Evolutionary conservation across 2,797 vertebrate species (phyloP).

Genomic region (Notamacropus eugenii): DNA sequence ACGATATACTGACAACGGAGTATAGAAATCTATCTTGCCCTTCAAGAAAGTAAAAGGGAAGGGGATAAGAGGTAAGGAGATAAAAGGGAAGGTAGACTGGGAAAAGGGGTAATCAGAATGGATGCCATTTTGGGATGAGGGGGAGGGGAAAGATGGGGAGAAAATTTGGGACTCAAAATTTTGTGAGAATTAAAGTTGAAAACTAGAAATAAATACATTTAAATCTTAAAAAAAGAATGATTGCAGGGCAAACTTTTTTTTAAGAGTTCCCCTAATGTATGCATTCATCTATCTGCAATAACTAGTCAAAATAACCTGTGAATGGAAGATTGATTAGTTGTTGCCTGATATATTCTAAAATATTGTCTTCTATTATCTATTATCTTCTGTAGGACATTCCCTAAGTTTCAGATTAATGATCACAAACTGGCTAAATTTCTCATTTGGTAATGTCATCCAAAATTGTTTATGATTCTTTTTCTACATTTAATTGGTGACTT

Average conservation of each 20-base stretch:
- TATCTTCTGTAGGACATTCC: slow-evolving; percentile 96
- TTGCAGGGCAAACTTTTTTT: slow-evolving; percentile 93
- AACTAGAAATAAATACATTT: too few species aligned
- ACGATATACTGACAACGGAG: too few species aligned
- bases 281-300: slow-evolving; percentile 90
- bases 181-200: too few species aligned
- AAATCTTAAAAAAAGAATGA: slow-evolving; percentile 70
- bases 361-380: slow-evolving; percentile 95
- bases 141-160: too few species aligned
- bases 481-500: slow-evolving; percentile 99
- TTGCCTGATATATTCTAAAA: slow-evolving; percentile 98
- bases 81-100: too few species aligned
- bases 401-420: slow-evolving; percentile 99
- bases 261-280: slow-evolving; percentile 94
- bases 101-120: too few species aligned
- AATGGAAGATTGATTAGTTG: slow-evolving; percentile 94
- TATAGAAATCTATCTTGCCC: too few species aligned
- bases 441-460: slow-evolving; percentile 99
- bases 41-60: too few species aligned
- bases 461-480: slow-evolving; percentile 99
- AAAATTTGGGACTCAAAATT: too few species aligned
- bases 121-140: too few species aligned
- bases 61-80: too few species aligned
- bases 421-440: slow-evolving; percentile 96
- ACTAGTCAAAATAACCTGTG: slow-evolving; percentile 96